These are phyloP conservation scores for Chydorus sphaericus DNA, from an alignment of 2,888 invertebrate genomes.

Conservation along the genomic window DNA sequence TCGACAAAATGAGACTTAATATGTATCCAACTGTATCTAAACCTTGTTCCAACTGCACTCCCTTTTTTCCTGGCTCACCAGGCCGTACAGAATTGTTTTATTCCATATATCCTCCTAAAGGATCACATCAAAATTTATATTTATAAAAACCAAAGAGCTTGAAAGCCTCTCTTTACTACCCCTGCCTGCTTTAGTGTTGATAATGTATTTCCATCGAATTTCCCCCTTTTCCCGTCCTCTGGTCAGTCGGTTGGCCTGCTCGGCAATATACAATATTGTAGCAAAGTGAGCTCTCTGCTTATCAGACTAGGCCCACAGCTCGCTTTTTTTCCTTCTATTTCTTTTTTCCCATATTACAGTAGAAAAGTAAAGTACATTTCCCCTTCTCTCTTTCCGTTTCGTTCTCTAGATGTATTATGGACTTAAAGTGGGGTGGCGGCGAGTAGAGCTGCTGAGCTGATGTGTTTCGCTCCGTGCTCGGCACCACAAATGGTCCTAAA, in stretches of 20 bases:
- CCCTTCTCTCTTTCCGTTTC: not conserved
- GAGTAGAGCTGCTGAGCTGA: not conserved
- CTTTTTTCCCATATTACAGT: not conserved
- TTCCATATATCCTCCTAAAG: no score
- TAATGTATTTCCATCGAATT: not conserved
- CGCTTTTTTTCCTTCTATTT: not conserved
- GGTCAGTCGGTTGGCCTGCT: not conserved
- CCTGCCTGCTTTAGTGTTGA: not conserved
- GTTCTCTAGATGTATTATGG: not conserved
- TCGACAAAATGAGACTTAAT: slow-evolving; percentile 6
- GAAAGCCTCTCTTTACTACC: not conserved
- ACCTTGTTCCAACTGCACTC: slow-evolving; percentile 1
- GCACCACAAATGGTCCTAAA: slow-evolving; percentile 13
- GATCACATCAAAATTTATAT: no score
- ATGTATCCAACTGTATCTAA: not conserved
- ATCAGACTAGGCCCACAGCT: not conserved
- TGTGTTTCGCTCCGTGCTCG: slow-evolving; percentile 11
- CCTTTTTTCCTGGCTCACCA: no score
- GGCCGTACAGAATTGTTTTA: no score
- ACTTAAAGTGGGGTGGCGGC: not conserved
- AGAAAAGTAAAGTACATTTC: not conserved
- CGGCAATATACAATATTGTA: no score
- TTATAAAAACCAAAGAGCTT: not conserved
- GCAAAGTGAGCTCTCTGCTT: no score
- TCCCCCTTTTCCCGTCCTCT: no score